Evolutionary conservation across 1,140 invertebrate species (phyloP).

Genomic region (Cardiocondyla obscurior): DNA sequence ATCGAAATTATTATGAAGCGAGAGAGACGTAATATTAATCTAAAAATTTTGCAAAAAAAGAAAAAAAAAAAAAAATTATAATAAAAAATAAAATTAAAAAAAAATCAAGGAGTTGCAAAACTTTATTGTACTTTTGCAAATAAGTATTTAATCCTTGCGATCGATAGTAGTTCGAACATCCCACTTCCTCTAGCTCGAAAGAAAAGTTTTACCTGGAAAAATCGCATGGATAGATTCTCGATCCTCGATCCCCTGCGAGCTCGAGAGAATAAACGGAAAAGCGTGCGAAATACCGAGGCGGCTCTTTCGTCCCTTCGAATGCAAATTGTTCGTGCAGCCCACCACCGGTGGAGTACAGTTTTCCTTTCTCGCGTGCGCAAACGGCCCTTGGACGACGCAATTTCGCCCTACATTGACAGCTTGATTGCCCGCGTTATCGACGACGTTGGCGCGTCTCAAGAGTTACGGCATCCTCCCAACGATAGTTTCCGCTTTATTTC

Average conservation of each 20-base stretch:
- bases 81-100: too few species aligned
- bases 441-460: background rate
- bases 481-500: slow-evolving; percentile 7
- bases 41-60: slow-evolving; percentile 7
- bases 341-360: slow-evolving; percentile 4
- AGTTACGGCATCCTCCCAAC: background rate
- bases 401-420: slow-evolving; percentile 14
- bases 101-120: too few species aligned
- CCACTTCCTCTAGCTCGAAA: background rate
- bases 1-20: background rate
- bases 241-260: slow-evolving; percentile 31
- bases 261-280: slow-evolving; percentile 45
- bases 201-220: slow-evolving; percentile 49
- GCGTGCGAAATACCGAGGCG: slow-evolving; percentile 16
- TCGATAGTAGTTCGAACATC: background rate
- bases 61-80: too few species aligned
- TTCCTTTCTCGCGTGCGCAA: slow-evolving; percentile 24
- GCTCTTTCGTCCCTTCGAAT: slow-evolving; percentile 5
- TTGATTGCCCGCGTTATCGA: slow-evolving; percentile 3
- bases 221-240: slow-evolving; percentile 43
- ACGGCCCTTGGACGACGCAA: slow-evolving; percentile 32
- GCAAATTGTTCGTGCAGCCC: slow-evolving; percentile 15
- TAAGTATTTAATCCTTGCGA: too few species aligned
- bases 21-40: background rate
- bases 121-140: too few species aligned